Evolutionary conservation across 2,888 invertebrate genomes (phyloP).

Genomic region (Andricus quercusramuli): DNA sequence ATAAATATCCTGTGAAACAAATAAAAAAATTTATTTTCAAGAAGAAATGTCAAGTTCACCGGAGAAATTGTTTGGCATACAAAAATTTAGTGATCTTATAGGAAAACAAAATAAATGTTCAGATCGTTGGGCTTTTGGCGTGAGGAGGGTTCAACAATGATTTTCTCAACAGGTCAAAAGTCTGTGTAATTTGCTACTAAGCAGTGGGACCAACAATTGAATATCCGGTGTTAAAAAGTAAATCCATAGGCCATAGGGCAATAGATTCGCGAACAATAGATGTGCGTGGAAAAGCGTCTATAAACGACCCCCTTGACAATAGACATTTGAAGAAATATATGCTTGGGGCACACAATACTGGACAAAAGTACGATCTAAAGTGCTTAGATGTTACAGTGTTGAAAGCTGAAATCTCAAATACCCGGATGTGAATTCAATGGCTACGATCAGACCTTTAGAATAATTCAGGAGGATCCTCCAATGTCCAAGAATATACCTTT

Average conservation of each 20-base stretch:
- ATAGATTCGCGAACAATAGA: conserved; percentile 44
- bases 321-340: conserved; percentile 65
- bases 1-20: not conserved
- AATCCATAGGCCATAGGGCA: conserved; percentile 50
- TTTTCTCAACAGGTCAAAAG: conserved; percentile 32
- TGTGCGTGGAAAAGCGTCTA: conserved; percentile 59
- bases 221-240: conserved; percentile 62
- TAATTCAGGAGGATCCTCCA: conserved; percentile 17
- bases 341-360: conserved; percentile 61
- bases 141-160: conserved; percentile 8
- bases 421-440: conserved; percentile 67
- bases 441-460: conserved; percentile 47
- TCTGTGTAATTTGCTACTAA: conserved; percentile 44
- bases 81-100: not conserved
- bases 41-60: not conserved
- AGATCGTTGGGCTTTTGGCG: conserved; percentile 1
- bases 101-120: not conserved
- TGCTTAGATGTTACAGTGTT: conserved; percentile 66
- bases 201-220: conserved; percentile 46
- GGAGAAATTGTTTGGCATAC: not conserved
- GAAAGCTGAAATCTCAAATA: conserved; percentile 59
- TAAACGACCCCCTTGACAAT: conserved; percentile 60
- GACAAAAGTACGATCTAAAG: conserved; percentile 66
- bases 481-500: not conserved
- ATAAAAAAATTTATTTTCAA: not conserved